phyloP scores from a whole-genome alignment of 64 coral and sea anemone genomes.

The Pocillopora damicornis region DNA sequence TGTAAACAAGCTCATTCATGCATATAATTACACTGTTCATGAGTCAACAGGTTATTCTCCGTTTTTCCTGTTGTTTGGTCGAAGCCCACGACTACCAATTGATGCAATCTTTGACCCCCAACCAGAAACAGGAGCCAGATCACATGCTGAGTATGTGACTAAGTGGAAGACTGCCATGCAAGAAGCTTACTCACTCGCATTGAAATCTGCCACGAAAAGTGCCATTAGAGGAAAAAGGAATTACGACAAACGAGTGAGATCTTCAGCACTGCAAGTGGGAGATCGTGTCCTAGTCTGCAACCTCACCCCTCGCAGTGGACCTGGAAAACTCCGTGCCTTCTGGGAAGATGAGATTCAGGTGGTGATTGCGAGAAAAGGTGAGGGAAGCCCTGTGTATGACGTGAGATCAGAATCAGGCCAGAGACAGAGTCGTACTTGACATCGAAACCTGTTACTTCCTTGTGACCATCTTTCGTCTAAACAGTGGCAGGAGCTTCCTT shows the following conservation, averaged over 20 bases:
- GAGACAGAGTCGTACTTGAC: slow-evolving; percentile 20
- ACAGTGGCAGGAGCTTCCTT: neutral
- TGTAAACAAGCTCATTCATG: slow-evolving; percentile 57
- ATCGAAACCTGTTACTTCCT: slow-evolving; percentile 55
- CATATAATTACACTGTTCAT: slow-evolving; percentile 45
- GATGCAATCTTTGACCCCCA: slow-evolving; percentile 46
- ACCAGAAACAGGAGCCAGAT: neutral
- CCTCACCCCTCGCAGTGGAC: slow-evolving; percentile 39
- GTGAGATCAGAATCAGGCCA: slow-evolving; percentile 47
- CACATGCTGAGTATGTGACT: slow-evolving; percentile 32
- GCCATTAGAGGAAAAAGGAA: slow-evolving; percentile 45
- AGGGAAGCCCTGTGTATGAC: slow-evolving; percentile 61
- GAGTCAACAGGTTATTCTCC: slow-evolving; percentile 50
- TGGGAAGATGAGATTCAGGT: slow-evolving; percentile 47
- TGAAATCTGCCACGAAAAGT: slow-evolving; percentile 6
- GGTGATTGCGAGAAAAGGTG: slow-evolving; percentile 50
- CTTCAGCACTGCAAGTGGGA: slow-evolving; percentile 37
- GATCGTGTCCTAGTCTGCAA: slow-evolving; percentile 59
- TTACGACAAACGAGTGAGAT: slow-evolving; percentile 46
- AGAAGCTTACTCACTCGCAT: slow-evolving; percentile 31
- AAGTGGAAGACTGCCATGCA: slow-evolving; percentile 52
- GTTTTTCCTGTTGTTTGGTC: slow-evolving; percentile 53
- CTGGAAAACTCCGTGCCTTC: slow-evolving; percentile 49
- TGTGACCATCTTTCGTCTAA: slow-evolving; percentile 15
- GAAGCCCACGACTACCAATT: slow-evolving; percentile 47